A percentile compares a stretch with the other conserved stretches of the same genome.
Evolutionary conservation across 2,888 invertebrate genomes (phyloP).

Genomic region (Eupithecia exiguata): DNA sequence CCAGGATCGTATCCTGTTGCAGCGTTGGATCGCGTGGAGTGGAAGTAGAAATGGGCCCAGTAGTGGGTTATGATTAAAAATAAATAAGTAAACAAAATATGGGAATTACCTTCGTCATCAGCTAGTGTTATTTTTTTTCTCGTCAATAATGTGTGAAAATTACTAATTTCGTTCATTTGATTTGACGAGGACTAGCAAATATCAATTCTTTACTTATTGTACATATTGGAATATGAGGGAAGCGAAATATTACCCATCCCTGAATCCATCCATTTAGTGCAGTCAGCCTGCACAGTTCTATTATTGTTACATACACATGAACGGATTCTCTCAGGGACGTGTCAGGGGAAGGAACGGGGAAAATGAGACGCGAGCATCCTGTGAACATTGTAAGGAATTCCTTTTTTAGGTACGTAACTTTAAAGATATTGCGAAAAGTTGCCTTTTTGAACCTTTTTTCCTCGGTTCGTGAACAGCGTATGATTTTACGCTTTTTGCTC

Average conservation of each 20-base stretch:
- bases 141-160: not conserved
- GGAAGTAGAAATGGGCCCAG: too few relatives aligned
- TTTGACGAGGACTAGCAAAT: not conserved
- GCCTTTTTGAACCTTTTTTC: not conserved
- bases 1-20: too few relatives aligned
- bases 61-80: too few relatives aligned
- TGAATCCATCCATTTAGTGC: not conserved
- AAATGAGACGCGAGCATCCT: constrained; percentile 1
- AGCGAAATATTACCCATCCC: not conserved
- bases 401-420: not conserved
- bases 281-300: not conserved
- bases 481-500: not conserved
- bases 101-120: not conserved
- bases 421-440: not conserved
- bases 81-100: not conserved
- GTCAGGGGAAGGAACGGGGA: constrained; percentile 18
- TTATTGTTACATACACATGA: constrained; percentile 15
- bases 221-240: not conserved
- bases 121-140: not conserved
- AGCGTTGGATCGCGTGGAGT: too few relatives aligned
- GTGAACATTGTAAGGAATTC: not conserved
- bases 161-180: not conserved
- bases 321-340: constrained; percentile 17
- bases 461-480: not conserved
- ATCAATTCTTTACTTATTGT: not conserved